phyloP scores from a whole-genome alignment of 2,888 invertebrate species.

The Hylaea fasciaria region DNA sequence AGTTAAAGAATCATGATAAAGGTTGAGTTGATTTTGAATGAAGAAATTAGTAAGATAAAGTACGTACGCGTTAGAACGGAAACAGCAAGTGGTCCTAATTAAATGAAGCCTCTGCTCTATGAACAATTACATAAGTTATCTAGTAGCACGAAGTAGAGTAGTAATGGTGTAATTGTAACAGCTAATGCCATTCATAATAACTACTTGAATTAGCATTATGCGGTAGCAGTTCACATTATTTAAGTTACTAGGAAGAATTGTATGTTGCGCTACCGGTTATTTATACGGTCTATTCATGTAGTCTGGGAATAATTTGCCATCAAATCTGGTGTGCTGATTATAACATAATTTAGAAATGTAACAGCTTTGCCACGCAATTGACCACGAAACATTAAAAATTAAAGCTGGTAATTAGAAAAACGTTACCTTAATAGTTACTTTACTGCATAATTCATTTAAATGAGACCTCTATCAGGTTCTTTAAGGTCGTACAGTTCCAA shows the following conservation, averaged over 20 bases:
- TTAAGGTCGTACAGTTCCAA: neutral
- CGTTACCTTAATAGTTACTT: too few species aligned
- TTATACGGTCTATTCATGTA: neutral
- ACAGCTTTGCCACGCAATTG: neutral
- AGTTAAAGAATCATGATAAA: conserved; percentile 7
- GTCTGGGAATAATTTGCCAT: conserved; percentile 2
- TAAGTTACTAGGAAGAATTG: conserved; percentile 1
- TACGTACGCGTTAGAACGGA: conserved; percentile 5
- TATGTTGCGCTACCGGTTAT: conserved; percentile 2
- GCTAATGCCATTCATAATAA: conserved; percentile 36
- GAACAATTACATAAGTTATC: conserved; percentile 22
- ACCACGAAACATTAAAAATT: too few species aligned
- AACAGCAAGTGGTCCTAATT: conserved; percentile 3
- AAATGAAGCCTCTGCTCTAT: conserved; percentile 18
- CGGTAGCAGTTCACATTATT: conserved; percentile 18
- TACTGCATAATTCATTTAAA: neutral
- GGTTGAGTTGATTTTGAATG: conserved; percentile 3
- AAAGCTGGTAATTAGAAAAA: too few species aligned
- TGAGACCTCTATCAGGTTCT: conserved; percentile 3
- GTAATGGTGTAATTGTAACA: conserved; percentile 39
- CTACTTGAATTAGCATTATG: conserved; percentile 42
- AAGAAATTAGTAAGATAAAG: neutral
- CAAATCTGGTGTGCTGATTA: neutral
- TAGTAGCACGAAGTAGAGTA: conserved; percentile 9
- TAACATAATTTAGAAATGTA: neutral